Percentiles rank a stretch among this genome's conserved stretches.
phyloP scores from a whole-genome alignment of 2,888 invertebrate genomes.

The Palloptera scutellata region DNA sequence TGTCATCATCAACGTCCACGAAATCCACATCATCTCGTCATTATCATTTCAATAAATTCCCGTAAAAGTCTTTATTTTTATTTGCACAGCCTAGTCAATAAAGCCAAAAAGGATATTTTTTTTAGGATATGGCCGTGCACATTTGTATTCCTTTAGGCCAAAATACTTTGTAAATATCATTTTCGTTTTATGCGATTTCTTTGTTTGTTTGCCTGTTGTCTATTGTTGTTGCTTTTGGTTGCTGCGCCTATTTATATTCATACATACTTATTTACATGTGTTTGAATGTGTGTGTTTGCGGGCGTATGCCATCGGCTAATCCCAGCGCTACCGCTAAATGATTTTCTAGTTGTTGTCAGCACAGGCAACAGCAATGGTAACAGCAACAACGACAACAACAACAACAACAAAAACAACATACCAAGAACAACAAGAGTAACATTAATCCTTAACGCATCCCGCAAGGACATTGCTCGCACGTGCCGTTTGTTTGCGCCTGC shows the following conservation, averaged over 20 bases:
- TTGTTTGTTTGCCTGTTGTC: constrained; percentile 11
- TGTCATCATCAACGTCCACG: constrained; percentile 10
- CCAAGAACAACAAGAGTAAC: constrained; percentile 41
- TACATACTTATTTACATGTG: background rate
- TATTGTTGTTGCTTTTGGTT: constrained; percentile 23
- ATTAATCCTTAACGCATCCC: constrained; percentile 38
- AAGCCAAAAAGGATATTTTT: constrained; percentile 49
- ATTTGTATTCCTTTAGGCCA: constrained; percentile 37
- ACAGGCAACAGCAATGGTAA: no score
- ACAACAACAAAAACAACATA: constrained; percentile 16
- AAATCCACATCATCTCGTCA: constrained; percentile 19
- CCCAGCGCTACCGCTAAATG: constrained; percentile 57
- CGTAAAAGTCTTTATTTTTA: constrained; percentile 56
- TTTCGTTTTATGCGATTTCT: constrained; percentile 50
- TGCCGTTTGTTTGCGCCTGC: constrained; percentile 50
- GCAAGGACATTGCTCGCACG: constrained; percentile 49
- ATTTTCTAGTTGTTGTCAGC: constrained; percentile 55
- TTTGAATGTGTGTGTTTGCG: constrained; percentile 34
- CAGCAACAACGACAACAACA: no score
- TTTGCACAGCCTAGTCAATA: constrained; percentile 49
- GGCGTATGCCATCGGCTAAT: constrained; percentile 55
- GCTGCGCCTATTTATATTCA: constrained; percentile 10
- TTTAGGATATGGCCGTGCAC: background rate
- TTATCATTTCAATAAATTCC: constrained; percentile 49
- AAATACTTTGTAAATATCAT: constrained; percentile 55